Conservation (phyloP, 2,113 vertebrate genomes). For the Neofelis nebulosa region DNA sequence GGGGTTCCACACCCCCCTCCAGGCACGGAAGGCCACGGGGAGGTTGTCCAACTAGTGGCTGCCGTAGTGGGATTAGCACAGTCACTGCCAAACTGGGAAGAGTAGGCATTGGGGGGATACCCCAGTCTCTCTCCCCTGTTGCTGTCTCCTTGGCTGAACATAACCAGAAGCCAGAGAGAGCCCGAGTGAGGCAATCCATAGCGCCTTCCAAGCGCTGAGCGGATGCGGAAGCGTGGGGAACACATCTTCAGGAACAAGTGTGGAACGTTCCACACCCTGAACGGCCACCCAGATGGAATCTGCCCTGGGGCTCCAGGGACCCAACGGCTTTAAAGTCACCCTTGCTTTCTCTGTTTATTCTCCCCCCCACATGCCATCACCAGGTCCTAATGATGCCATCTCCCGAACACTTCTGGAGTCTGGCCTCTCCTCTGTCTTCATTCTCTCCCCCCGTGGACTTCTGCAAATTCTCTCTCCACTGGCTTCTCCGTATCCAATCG, state of each 20-base stretch:
- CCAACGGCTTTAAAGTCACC: not conserved
- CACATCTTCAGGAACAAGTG: not conserved
- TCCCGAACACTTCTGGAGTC: not conserved
- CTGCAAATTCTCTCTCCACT: not conserved
- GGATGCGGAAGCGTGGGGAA: not conserved
- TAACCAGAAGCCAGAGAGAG: not conserved
- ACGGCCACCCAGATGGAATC: not conserved
- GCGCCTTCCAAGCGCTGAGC: not conserved
- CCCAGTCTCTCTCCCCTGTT: not conserved
- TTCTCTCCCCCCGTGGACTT: not conserved
- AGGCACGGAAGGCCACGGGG: not conserved
- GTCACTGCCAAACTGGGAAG: not conserved
- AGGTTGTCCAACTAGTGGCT: not conserved
- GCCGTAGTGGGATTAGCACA: not conserved
- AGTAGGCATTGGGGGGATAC: not conserved
- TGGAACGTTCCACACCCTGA: not conserved
- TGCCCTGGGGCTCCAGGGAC: not conserved
- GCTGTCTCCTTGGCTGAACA: not conserved
- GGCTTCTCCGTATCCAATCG: not conserved
- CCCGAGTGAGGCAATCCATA: accelerated
- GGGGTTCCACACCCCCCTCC: too few relatives aligned
- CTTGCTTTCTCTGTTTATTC: not conserved
- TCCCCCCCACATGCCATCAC: not conserved
- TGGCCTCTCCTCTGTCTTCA: not conserved
- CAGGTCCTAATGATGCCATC: not conserved